Base-by-base conservation (phyloP, 1,140 invertebrate genomes). In the Plodia interpunctella region DNA sequence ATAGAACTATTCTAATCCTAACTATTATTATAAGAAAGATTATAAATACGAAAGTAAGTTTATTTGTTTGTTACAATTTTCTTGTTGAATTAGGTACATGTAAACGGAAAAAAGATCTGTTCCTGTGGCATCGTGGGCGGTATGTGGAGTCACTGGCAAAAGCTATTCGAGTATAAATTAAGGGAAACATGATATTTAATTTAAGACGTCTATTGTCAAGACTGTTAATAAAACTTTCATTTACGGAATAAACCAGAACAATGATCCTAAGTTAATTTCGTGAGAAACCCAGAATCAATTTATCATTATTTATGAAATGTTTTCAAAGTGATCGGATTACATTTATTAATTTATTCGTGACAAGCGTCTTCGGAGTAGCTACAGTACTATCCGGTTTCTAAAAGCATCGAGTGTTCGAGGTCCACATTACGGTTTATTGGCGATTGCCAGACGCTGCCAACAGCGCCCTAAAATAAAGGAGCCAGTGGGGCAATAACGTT, bases 381-480 rank as follows among this genome's bases (percentile, higher is more conserved):
- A 55, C 20, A 10, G 15, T 51, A 52, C 18, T 59, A 59, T 54
- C 58, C 58, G 58, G 21, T 60, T 60, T 60, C 32, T 54, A 55
- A 60, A 55, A 60, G 52, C 58, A 60, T 60, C 20, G 51, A 60
- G 51, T 54, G 58, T 60, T 32, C 28, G 58, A 60, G 30, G 51
- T 44, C 58, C 32, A 35, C 58, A 53, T 55, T 60, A 51, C 58
- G 52, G 50, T 60, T 60, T 60, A 60, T 60, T 60, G 58, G 58
- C 58, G 19, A 60, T 60, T 17, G 58, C 15, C 52, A 54, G 58
- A 55, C 32, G 32, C n/a, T 25, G 57, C 21, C 51, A 60, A 60
- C 51, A 55, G 51, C 58, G 49, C 58, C 58, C 58, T 60, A 60
- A 60, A 60, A 60, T 60, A 60, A 60, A 59, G 58, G 58, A 54